A percentile compares a stretch with the other conserved stretches of the same genome.
phyloP scores from a whole-genome alignment of 2,113 vertebrate species.

The Cyanistes caeruleus region DNA sequence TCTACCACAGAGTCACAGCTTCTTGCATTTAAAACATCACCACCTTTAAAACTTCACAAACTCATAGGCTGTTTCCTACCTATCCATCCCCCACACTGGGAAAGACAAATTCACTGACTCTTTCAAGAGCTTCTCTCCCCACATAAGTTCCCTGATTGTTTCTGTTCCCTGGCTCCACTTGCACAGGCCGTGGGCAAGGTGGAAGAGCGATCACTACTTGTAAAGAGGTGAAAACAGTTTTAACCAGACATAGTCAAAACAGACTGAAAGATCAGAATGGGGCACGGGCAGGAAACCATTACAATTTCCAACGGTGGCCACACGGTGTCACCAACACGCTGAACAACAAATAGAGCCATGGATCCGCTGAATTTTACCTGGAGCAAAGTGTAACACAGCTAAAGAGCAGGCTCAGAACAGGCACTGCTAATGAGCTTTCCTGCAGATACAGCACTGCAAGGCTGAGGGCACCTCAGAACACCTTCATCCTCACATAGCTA shows the following conservation, averaged over 20 bases:
- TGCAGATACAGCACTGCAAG: background rate
- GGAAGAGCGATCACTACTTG: background rate
- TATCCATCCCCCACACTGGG: too few species aligned
- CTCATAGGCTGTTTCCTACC: too few species aligned
- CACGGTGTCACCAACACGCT: background rate
- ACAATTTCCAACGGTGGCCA: background rate
- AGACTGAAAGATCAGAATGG: background rate
- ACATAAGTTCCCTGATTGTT: background rate
- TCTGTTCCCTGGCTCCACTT: background rate
- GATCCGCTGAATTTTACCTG: background rate
- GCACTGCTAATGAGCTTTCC: background rate
- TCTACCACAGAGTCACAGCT: too few species aligned
- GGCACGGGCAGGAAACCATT: background rate
- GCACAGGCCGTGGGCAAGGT: rapidly evolving
- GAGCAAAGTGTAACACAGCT: background rate
- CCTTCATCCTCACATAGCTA: background rate
- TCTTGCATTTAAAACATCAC: too few species aligned
- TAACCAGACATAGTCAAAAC: background rate
- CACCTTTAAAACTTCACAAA: too few species aligned
- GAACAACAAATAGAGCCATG: rapidly evolving
- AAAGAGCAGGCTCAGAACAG: background rate
- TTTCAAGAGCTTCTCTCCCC: too few species aligned
- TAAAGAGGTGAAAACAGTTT: background rate
- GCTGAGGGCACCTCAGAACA: background rate
- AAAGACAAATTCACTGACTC: too few species aligned